phyloP scores from a whole-genome alignment of 2,797 vertebrate genomes.

The Fratercula arctica region DNA sequence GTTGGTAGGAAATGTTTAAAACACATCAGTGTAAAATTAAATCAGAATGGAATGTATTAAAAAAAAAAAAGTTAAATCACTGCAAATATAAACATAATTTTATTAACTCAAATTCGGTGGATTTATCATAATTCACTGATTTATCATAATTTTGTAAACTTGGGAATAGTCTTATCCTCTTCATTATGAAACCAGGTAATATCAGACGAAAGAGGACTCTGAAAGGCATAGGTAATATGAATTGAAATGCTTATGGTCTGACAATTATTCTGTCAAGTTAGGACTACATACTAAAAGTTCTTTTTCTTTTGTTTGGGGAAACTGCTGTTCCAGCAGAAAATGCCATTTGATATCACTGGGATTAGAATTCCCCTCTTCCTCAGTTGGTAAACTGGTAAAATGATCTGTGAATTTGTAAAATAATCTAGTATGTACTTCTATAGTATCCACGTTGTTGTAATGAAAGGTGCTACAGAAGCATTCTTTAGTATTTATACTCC shows the following conservation, averaged over 20 bases:
- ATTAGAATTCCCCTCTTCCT: neutral
- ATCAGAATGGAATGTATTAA: neutral
- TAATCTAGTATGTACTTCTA: neutral
- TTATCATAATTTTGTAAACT: neutral
- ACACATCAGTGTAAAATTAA: neutral
- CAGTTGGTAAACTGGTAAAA: neutral
- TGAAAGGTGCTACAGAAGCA: neutral
- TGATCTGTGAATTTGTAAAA: neutral
- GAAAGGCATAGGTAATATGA: neutral
- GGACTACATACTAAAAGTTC: neutral
- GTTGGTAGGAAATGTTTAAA: neutral
- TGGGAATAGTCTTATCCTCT: neutral
- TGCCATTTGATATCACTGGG: neutral
- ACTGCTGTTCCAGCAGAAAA: neutral
- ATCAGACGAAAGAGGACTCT: neutral
- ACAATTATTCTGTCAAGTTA: neutral
- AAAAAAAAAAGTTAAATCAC: neutral
- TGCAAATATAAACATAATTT: neutral
- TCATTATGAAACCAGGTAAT: neutral
- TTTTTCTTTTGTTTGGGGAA: neutral
- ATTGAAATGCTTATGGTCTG: neutral
- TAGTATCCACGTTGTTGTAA: neutral
- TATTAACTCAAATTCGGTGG: neutral
- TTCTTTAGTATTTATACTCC: neutral
- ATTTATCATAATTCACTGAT: neutral